Evolutionary conservation across 1,140 invertebrate species (phyloP).

Genomic region (Drosophila micromelanica): DNA sequence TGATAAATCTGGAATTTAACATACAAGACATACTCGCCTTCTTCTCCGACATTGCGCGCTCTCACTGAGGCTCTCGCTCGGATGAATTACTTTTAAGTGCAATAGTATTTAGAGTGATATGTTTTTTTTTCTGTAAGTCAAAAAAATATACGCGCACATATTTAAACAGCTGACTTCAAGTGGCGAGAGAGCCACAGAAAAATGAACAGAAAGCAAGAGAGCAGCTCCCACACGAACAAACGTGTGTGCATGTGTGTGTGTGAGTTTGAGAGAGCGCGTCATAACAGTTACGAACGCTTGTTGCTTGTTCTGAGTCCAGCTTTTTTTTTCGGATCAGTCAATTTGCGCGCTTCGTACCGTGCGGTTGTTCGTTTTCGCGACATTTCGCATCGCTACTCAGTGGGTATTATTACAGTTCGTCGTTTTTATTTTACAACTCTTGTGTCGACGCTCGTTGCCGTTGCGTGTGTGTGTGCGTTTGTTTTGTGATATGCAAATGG

Average conservation of each 20-base stretch:
- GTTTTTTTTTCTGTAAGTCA: conserved; percentile 40
- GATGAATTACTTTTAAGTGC: conserved; percentile 71
- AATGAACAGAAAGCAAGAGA: neutral
- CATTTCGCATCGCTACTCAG: neutral
- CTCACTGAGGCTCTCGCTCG: conserved; percentile 86
- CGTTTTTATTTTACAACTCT: conserved; percentile 53
- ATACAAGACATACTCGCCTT: conserved; percentile 98
- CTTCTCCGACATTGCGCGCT: conserved; percentile 99
- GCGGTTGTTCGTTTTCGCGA: conserved; percentile 22
- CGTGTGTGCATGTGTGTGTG: conserved; percentile 1
- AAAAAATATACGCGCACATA: conserved; percentile 68
- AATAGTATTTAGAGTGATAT: conserved; percentile 73
- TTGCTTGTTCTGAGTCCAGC: conserved; percentile 38
- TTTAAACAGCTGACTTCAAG: conserved; percentile 55
- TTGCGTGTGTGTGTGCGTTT: conserved; percentile 34
- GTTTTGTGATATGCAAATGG: conserved; percentile 71
- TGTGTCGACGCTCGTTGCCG: conserved; percentile 26
- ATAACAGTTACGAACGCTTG: conserved; percentile 1
- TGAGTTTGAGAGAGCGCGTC: conserved; percentile 2
- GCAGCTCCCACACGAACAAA: neutral
- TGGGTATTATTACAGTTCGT: conserved; percentile 47
- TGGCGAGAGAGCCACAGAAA: neutral
- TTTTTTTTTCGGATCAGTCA: conserved; percentile 35
- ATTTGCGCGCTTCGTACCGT: conserved; percentile 43
- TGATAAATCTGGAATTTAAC: conserved; percentile 97